Evolutionary conservation across 2,113 vertebrate species (phyloP).

Genomic region (Rhinolophus ferrumequinum): DNA sequence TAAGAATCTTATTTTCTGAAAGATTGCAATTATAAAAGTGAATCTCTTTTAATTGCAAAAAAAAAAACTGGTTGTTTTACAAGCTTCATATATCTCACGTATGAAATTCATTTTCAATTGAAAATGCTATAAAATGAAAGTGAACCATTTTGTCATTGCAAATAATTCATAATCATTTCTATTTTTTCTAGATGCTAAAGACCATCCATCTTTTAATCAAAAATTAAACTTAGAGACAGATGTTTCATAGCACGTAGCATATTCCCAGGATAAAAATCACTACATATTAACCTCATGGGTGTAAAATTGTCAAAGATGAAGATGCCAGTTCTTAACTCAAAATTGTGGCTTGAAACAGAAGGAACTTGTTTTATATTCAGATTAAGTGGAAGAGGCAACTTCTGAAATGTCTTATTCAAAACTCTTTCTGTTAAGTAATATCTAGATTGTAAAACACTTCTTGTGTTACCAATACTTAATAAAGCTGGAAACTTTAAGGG

Average conservation of each 20-base stretch:
- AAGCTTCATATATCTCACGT: conserved; percentile 26
- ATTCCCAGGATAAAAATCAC: neutral
- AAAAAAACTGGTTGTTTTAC: neutral
- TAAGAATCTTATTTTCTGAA: conserved; percentile 65
- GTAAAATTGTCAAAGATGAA: neutral
- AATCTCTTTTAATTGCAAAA: neutral
- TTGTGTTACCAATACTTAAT: neutral
- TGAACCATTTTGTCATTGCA: conserved; percentile 11
- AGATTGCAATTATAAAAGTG: conserved; percentile 17
- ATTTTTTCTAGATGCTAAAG: conserved; percentile 48
- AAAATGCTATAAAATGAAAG: conserved; percentile 58
- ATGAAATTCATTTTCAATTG: conserved; percentile 59
- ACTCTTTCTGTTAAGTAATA: conserved; percentile 70
- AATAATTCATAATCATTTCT: conserved; percentile 39
- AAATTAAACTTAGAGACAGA: conserved; percentile 24
- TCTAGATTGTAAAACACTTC: conserved; percentile 40
- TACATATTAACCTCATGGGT: neutral
- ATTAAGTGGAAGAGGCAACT: neutral
- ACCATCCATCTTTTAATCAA: conserved; percentile 28
- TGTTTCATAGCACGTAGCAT: neutral
- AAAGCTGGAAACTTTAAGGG: neutral
- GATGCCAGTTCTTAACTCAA: neutral
- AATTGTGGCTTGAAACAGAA: neutral
- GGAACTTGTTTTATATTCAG: neutral
- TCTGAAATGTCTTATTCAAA: conserved; percentile 61